phyloP scores from a whole-genome alignment of 2,797 vertebrate species.

The Enteromius trimaculatus region DNA sequence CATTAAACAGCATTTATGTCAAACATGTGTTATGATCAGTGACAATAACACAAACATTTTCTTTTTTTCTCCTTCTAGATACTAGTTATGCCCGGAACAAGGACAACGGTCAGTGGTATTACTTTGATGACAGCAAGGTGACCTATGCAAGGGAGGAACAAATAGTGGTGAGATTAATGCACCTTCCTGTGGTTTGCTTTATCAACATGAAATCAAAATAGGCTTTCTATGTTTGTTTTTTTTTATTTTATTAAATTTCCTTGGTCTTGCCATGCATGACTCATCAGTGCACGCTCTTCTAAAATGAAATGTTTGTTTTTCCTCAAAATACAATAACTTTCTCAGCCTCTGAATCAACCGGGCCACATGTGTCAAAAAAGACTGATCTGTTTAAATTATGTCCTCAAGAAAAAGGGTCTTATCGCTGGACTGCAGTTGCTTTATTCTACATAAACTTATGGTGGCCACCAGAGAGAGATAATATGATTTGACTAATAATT shows the following conservation, averaged over 20 bases:
- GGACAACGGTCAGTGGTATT: conserved; percentile 88
- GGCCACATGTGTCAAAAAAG: background rate
- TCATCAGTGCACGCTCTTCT: background rate
- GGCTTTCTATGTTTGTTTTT: background rate
- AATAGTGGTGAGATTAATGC: conserved; percentile 79
- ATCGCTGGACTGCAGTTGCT: background rate
- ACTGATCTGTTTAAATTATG: background rate
- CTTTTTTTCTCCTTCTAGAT: conserved; percentile 68
- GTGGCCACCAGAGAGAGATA: background rate
- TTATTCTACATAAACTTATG: background rate
- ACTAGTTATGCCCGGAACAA: conserved; percentile 88
- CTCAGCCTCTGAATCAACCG: background rate
- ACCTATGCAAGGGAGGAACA: conserved; percentile 83
- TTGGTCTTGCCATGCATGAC: background rate
- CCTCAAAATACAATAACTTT: background rate
- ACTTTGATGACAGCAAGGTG: conserved; percentile 90
- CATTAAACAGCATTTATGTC: background rate
- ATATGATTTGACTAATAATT: background rate
- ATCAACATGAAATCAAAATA: conserved; percentile 6
- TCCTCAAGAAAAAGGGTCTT: background rate
- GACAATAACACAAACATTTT: background rate
- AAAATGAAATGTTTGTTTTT: conserved; percentile 34
- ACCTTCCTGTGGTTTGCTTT: background rate
- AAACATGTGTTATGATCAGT: background rate
- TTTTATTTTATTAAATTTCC: background rate